Percentiles rank a stretch among this genome's conserved stretches.
These are phyloP conservation scores for Geotrupes spiniger DNA, from an alignment of 2,888 invertebrate species.

Conservation along the genomic window DNA sequence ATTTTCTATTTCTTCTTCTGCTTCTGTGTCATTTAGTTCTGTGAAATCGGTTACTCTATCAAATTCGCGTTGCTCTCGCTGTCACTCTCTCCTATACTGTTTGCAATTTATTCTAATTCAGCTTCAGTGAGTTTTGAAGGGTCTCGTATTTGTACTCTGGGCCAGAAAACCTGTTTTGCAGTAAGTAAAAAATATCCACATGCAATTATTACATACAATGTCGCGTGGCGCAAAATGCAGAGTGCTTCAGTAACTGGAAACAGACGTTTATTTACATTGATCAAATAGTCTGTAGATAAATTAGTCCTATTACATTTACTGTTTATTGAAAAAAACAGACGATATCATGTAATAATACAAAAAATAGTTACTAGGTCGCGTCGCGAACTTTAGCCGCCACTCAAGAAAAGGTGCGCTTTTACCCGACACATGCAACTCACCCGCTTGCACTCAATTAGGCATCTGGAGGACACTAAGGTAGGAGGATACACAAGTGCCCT, in stretches of 20 bases:
- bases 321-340: not conserved
- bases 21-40: conserved; percentile 1
- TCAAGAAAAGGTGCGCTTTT: conserved; percentile 1
- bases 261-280: too few species aligned
- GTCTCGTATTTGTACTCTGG: conserved; percentile 2
- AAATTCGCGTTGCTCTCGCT: too few species aligned
- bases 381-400: not conserved
- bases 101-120: too few species aligned
- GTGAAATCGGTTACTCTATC: not conserved
- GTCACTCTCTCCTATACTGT: too few species aligned
- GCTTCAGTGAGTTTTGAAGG: not conserved
- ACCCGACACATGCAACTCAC: not conserved
- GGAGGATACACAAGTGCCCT: conserved; percentile 2
- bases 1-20: conserved; percentile 1
- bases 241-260: not conserved
- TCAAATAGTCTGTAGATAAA: not conserved
- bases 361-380: not conserved
- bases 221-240: not conserved
- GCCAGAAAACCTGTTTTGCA: conserved; percentile 1
- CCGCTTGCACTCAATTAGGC: not conserved
- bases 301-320: not conserved
- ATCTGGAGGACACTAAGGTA: not conserved
- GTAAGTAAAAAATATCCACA: too few species aligned
- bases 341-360: not conserved
- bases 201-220: too few species aligned